Base-by-base conservation (phyloP, 2,113 vertebrate species). In the Baryphthengus martii region DNA sequence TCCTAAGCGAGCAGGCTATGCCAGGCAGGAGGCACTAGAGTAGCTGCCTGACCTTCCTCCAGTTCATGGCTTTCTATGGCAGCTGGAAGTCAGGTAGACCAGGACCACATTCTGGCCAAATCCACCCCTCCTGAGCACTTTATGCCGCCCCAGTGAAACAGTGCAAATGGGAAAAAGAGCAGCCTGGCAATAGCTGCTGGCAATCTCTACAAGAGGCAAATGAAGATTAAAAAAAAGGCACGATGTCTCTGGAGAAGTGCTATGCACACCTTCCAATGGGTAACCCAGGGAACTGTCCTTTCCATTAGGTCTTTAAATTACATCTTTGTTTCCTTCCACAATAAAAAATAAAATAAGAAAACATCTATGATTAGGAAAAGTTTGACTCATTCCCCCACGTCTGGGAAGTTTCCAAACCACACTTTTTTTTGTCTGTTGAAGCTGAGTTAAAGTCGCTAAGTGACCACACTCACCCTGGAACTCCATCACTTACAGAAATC, bases 1-100 rank as follows among this genome's bases (percentile, higher is more conserved):
- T 91, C 81, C 78, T 71, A 49, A 62, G 42, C 0, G 0, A 85
- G 71, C 16, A 0, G 62, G 55, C 79, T 67, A 25, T 84, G 86
- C 93, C 91, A 74, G 76, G 49, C 91, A 74, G 76, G 49, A 94
- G 62, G 63, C 85, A 56, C 66, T 58, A 13, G 63, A 90, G 37
- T 37, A 92, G 89, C 77, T 75, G 56, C 49, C 53, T 95, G 96
- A 92, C 90, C 79, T 90, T 73, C 58, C 28, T 94, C 85, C 92
- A 92, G 78, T 72, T 82, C 4, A 3, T 23, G 35, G 62, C 62
- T 89, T 96, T 90, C 67, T 70, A 26, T 4, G 1, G 66, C 88
- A 58, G 82, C 85, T 88, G 78, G 49, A 89, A 90, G 58, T 52
- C 2, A 1, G 74, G 81, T 58, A 70, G 58, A 52, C 16, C 44